Conservation (phyloP, 2,113 vertebrate species). For the Odocoileus virginianus region DNA sequence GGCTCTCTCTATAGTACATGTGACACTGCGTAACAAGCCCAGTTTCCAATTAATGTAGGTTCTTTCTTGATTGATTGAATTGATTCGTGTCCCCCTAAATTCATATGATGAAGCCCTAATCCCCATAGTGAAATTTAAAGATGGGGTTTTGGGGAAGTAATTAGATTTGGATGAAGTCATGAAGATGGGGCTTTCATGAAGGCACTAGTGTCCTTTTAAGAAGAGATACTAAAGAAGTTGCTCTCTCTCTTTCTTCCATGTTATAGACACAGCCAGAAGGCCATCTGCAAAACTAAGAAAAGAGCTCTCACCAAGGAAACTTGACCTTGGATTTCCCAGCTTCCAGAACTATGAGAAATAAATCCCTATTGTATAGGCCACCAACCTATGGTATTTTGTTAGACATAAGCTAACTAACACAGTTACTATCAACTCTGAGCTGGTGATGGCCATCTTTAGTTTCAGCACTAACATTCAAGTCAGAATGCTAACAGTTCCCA, state of each 20-base stretch:
- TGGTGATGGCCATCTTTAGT: neutral
- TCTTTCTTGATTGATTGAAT: neutral
- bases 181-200: neutral
- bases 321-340: neutral
- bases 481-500: neutral
- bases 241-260: neutral
- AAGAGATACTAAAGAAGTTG: neutral
- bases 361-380: neutral
- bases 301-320: neutral
- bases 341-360: neutral
- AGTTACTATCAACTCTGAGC: neutral
- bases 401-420: neutral
- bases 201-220: neutral
- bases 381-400: neutral
- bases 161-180: neutral
- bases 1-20: neutral
- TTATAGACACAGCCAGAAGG: neutral
- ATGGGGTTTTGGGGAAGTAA: neutral
- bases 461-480: neutral
- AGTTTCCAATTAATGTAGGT: neutral
- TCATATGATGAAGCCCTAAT: neutral
- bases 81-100: neutral
- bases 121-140: neutral
- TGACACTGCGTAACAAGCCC: neutral
- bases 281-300: neutral